phyloP scores from a whole-genome alignment of 2,797 vertebrate genomes.

The Premnoplex brunnescens region DNA sequence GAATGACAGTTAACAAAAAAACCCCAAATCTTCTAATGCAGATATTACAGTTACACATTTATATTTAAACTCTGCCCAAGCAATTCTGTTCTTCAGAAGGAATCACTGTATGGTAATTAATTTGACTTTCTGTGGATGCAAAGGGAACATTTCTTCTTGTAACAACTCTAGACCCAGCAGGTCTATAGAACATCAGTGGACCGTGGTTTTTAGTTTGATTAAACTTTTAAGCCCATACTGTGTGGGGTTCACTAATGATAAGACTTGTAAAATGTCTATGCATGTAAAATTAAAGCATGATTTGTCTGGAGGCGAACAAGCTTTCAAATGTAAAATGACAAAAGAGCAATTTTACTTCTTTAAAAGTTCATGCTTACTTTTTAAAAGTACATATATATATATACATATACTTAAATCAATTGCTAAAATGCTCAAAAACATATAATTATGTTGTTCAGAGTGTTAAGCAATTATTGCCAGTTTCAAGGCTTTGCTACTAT shows the following conservation, averaged over 20 bases:
- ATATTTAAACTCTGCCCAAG: not conserved
- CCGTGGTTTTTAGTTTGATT: not conserved
- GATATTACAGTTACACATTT: not conserved
- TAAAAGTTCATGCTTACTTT: not conserved
- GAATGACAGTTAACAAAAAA: not conserved
- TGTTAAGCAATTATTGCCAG: constrained; percentile 62
- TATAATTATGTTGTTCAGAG: constrained; percentile 55
- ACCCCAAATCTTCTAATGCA: not conserved
- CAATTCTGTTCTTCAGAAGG: not conserved
- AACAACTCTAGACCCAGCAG: constrained; percentile 6
- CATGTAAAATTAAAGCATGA: not conserved
- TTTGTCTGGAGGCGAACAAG: constrained; percentile 24
- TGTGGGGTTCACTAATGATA: not conserved
- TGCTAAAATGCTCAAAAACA: constrained; percentile 40
- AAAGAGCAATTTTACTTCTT: not conserved
- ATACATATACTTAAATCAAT: constrained; percentile 19
- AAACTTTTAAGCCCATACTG: constrained; percentile 27
- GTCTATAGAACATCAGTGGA: not conserved
- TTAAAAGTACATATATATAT: not conserved
- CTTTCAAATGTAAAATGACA: not conserved
- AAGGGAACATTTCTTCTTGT: not conserved
- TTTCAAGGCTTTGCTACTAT: constrained; percentile 45
- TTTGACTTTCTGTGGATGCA: not conserved
- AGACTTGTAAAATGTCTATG: not conserved
- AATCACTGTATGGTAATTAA: not conserved